These are phyloP conservation scores for Dendrolimus kikuchii DNA, from an alignment of 1,140 invertebrate species.

Conservation along the genomic window DNA sequence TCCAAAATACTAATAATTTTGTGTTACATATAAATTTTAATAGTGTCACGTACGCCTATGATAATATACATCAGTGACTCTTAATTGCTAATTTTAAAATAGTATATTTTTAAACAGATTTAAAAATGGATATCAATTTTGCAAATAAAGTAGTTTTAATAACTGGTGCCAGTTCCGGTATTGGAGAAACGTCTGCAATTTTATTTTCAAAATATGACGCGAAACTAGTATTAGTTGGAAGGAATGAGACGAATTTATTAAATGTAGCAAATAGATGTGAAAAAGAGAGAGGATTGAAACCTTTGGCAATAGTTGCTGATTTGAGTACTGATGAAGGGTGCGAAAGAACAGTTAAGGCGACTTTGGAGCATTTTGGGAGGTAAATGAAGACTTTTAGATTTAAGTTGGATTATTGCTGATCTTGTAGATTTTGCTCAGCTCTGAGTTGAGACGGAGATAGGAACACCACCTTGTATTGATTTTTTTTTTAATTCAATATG, in stretches of 20 bases:
- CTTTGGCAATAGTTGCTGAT: constrained; percentile 22
- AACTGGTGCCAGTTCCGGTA: constrained; percentile 89
- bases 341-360: constrained; percentile 16
- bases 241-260: constrained; percentile 74
- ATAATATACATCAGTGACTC: too few species aligned
- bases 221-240: constrained; percentile 78
- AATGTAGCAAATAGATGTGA: constrained; percentile 74
- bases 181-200: constrained; percentile 83
- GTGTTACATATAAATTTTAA: too few species aligned
- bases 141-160: constrained; percentile 76
- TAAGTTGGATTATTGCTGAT: too few species aligned
- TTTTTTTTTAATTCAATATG: too few species aligned
- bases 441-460: too few species aligned
- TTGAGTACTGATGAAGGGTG: constrained; percentile 20
- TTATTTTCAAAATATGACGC: constrained; percentile 81
- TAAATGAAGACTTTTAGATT: constrained; percentile 3
- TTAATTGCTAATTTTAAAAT: too few species aligned
- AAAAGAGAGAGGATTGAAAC: constrained; percentile 8
- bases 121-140: constrained; percentile 18
- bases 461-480: too few species aligned
- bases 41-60: too few species aligned
- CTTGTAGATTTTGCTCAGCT: too few species aligned
- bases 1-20: too few species aligned
- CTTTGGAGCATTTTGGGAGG: constrained; percentile 20
- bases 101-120: not conserved